These are phyloP conservation scores for Harpalus rufipes DNA, from an alignment of 2,888 invertebrate species.

Conservation along the genomic window DNA sequence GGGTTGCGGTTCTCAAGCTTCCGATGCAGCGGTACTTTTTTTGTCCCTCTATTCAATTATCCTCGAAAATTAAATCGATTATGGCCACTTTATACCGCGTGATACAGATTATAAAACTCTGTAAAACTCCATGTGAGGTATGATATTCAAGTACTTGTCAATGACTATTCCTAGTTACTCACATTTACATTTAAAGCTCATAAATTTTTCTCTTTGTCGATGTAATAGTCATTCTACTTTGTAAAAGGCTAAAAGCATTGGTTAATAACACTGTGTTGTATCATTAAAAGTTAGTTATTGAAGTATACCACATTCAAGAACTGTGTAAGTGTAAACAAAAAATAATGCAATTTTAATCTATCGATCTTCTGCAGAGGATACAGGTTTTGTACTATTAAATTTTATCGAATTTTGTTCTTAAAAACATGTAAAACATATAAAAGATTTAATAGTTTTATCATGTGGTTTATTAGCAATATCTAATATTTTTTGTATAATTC, in stretches of 20 bases:
- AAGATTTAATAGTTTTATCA: too few species aligned
- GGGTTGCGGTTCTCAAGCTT: slow-evolving; percentile 41
- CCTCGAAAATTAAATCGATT: slow-evolving; percentile 56
- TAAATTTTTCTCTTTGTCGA: slow-evolving; percentile 16
- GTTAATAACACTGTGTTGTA: background rate
- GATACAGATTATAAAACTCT: slow-evolving; percentile 26
- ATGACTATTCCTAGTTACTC: slow-evolving; percentile 27
- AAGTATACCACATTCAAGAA: background rate
- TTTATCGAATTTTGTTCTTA: too few species aligned
- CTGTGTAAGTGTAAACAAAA: background rate
- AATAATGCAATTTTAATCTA: too few species aligned
- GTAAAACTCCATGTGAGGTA: slow-evolving; percentile 37
- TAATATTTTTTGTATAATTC: too few species aligned
- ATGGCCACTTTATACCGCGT: slow-evolving; percentile 43
- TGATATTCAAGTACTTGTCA: slow-evolving; percentile 47
- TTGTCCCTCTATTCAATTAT: slow-evolving; percentile 44
- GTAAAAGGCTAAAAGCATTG: background rate
- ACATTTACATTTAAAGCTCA: slow-evolving; percentile 38
- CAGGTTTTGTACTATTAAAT: too few species aligned
- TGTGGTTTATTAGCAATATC: too few species aligned
- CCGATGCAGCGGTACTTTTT: slow-evolving; percentile 33
- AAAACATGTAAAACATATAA: too few species aligned
- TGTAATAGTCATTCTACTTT: background rate
- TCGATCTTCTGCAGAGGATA: too few species aligned
- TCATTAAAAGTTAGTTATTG: background rate